phyloP scores from a whole-genome alignment of 2,888 invertebrate species.

The Noctua fimbriata region DNA sequence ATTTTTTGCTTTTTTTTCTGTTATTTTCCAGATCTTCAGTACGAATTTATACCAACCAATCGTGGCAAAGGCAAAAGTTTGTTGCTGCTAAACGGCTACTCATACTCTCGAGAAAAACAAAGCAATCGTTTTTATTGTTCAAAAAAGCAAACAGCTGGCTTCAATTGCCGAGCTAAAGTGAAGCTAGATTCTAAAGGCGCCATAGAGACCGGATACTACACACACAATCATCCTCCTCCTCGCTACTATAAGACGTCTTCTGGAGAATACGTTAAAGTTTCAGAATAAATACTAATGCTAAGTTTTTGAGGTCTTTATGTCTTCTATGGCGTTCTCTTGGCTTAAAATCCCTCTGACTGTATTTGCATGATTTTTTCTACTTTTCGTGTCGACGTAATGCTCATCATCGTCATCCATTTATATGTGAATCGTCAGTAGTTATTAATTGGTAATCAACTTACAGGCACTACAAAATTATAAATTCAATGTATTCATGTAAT shows the following conservation, averaged over 20 bases:
- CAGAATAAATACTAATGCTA: background rate
- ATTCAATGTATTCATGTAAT: no score
- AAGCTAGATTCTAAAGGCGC: background rate
- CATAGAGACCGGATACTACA: background rate
- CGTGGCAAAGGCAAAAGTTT: slow-evolving; percentile 50
- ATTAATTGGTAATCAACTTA: no score
- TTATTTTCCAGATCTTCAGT: background rate
- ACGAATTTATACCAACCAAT: slow-evolving; percentile 49
- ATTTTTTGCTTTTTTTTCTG: background rate
- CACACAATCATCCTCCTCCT: slow-evolving; percentile 7
- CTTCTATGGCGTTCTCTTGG: background rate
- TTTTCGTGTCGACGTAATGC: background rate
- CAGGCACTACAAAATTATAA: no score
- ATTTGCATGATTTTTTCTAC: background rate
- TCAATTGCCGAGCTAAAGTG: slow-evolving; percentile 52
- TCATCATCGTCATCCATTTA: background rate
- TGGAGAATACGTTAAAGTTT: background rate
- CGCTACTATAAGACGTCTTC: background rate
- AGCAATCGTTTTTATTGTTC: slow-evolving; percentile 60
- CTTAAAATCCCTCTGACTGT: background rate
- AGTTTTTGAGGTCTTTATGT: background rate
- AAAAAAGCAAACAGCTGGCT: slow-evolving; percentile 16
- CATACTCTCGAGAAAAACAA: slow-evolving; percentile 55
- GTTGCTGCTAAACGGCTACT: slow-evolving; percentile 58
- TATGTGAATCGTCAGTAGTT: background rate